Conservation (phyloP, 2,113 vertebrate genomes). For the Scopus umbretta region DNA sequence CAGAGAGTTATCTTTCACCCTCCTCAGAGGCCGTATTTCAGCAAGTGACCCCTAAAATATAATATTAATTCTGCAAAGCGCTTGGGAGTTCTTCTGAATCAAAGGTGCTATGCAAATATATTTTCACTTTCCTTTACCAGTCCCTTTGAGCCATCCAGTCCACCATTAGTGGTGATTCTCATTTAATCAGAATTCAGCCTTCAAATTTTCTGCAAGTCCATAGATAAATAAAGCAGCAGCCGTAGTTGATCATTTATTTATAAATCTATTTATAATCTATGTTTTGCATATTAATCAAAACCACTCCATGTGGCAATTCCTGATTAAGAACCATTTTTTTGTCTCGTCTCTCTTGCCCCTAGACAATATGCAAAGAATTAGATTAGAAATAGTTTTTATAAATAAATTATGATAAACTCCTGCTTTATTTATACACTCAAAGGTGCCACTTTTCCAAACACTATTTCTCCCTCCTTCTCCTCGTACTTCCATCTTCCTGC, state of each 20-base stretch:
- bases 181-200: slow-evolving; percentile 68
- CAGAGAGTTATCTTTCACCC: neutral
- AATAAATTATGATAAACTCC: slow-evolving; percentile 69
- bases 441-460: neutral
- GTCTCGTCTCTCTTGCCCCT: slow-evolving; percentile 19
- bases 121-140: slow-evolving; percentile 9
- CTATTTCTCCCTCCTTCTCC: neutral
- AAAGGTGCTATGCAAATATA: slow-evolving; percentile 58
- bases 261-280: slow-evolving; percentile 67
- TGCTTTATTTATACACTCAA: slow-evolving; percentile 57
- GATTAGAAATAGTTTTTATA: slow-evolving; percentile 70
- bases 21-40: slow-evolving; percentile 8
- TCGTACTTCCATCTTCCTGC: neutral
- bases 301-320: slow-evolving; percentile 51
- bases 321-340: slow-evolving; percentile 41
- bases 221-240: slow-evolving; percentile 67
- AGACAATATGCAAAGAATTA: slow-evolving; percentile 63
- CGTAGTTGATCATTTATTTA: slow-evolving; percentile 69
- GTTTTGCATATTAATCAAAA: slow-evolving; percentile 70
- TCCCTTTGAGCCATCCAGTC: slow-evolving; percentile 26
- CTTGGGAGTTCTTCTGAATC: slow-evolving; percentile 31
- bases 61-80: slow-evolving; percentile 46
- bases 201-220: slow-evolving; percentile 58
- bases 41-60: slow-evolving; percentile 55
- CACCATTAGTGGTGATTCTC: slow-evolving; percentile 44